Evolutionary conservation across 2,888 invertebrate genomes (phyloP), one percentile per base, ranked within the genome.

Genomic region (Limnephilus marmoratus): DNA sequence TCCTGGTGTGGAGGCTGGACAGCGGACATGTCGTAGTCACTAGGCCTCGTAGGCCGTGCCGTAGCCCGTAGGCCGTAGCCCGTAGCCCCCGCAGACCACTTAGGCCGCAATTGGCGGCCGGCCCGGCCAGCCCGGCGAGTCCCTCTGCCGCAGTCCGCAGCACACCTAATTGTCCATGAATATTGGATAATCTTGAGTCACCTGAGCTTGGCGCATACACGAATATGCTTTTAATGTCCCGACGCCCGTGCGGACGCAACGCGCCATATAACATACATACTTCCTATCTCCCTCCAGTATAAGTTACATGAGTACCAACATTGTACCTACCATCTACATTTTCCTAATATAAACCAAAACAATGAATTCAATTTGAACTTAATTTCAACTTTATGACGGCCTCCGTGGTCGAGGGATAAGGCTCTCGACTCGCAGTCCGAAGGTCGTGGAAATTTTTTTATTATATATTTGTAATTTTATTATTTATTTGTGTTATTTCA

Each of bases 121-220:
- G 81, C 12, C 80, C 81, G 24, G 81, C 91, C 5, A 29, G 37
- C 45, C 12, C 37, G 49, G 49, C 87, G 86, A 80, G 49, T 85
- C 88, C 31, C 85, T 83, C 24, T 92, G 91, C 86, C 90, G 93
- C 92, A 92, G 91, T 92, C 91, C 92, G 92, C 93, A 93, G 83
- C 86, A 49, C 92, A 68, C 91, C 93, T 93, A 93, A 93, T 93
- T 93, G 93, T 90, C 92, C 93, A 93, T 93, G 93, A 93, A 93
- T 93, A 93, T 93, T 93, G 93, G 90, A 93, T 93, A 93, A 92
- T 93, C 93, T 93, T 92, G 93, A 93, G 92, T 90, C 93, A 93
- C 92, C 92, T 81, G 90, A 86, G 91, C 82, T 45, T 24, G 83
- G 85, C 91, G 91, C 91, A 91, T 80, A 93, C 93, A 93, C 88